Percentiles rank a stretch among this genome's conserved stretches.
Conservation (phyloP, 2,888 invertebrate genomes). For the Hydriomena furcata region DNA sequence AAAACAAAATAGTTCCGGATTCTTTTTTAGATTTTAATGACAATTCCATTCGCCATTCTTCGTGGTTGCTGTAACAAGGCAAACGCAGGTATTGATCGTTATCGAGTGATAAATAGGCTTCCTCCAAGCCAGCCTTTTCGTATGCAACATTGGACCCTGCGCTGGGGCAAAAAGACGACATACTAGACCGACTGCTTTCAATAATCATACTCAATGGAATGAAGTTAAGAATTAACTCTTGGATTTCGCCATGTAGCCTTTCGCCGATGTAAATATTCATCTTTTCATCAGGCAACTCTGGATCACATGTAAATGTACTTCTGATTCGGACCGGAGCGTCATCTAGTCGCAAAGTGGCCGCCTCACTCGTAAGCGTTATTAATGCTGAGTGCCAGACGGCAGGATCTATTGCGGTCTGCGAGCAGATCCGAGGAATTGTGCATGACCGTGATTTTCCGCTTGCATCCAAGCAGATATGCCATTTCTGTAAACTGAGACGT, state of each 20-base stretch:
- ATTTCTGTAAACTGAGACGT: constrained; percentile 67
- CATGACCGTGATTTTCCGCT: constrained; percentile 58
- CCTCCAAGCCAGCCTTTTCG: constrained; percentile 62
- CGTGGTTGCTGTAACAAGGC: constrained; percentile 63
- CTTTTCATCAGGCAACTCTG: constrained; percentile 62
- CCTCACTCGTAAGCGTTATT: constrained; percentile 64
- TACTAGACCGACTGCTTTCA: constrained; percentile 34
- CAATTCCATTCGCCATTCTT: constrained; percentile 66
- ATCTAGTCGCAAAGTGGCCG: constrained; percentile 64
- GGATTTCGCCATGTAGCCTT: constrained; percentile 72
- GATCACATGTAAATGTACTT: constrained; percentile 65
- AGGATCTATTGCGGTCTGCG: constrained; percentile 58
- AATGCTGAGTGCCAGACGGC: constrained; percentile 71
- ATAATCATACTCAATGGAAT: constrained; percentile 58
- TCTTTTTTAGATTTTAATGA: constrained; percentile 64
- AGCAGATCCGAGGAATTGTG: constrained; percentile 59
- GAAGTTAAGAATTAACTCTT: constrained; percentile 75
- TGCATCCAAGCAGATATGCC: constrained; percentile 71
- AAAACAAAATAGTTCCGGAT: constrained; percentile 63
- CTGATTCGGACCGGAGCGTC: constrained; percentile 55
- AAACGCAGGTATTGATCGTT: constrained; percentile 64
- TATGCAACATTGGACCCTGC: constrained; percentile 66
- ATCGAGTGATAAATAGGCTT: constrained; percentile 61
- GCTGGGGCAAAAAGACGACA: constrained; percentile 51
- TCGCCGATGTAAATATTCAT: constrained; percentile 68